phyloP scores from a whole-genome alignment of 2,113 vertebrate species.

The Theropithecus gelada region DNA sequence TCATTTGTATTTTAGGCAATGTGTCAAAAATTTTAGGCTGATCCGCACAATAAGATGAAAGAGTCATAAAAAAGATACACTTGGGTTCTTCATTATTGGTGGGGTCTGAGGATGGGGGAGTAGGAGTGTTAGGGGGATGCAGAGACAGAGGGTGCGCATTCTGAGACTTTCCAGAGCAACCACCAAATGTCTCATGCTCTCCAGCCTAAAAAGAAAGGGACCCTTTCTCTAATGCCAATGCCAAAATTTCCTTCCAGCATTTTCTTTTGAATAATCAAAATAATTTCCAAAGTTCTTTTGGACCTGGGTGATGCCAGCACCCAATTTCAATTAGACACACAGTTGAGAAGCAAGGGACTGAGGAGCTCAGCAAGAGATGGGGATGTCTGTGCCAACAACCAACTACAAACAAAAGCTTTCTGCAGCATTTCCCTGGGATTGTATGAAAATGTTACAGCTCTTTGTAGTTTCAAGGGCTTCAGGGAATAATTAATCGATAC shows the following conservation, averaged over 20 bases:
- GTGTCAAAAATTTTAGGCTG: slow-evolving; percentile 91
- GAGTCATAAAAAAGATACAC: slow-evolving; percentile 83
- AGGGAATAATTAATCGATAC: slow-evolving; percentile 40
- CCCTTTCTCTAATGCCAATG: not conserved
- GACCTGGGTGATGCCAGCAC: not conserved
- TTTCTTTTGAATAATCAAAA: slow-evolving; percentile 34
- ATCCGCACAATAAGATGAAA: slow-evolving; percentile 85
- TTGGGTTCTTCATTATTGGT: slow-evolving; percentile 72
- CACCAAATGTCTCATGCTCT: slow-evolving; percentile 22
- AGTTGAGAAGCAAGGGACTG: not conserved
- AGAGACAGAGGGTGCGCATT: not conserved
- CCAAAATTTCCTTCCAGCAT: not conserved
- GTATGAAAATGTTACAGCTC: not conserved
- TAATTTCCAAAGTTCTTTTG: slow-evolving; percentile 17
- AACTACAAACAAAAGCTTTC: not conserved
- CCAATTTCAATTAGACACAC: not conserved
- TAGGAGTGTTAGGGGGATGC: not conserved
- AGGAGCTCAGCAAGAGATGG: not conserved
- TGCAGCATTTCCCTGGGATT: not conserved
- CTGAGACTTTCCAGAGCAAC: slow-evolving; percentile 25
- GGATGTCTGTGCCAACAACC: not conserved
- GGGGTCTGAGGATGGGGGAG: not conserved
- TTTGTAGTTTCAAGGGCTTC: not conserved
- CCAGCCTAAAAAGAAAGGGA: not conserved
- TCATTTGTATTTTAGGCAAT: slow-evolving; percentile 91